Base-by-base conservation (phyloP, 1,140 invertebrate species). In the Ooceraea biroi region DNA sequence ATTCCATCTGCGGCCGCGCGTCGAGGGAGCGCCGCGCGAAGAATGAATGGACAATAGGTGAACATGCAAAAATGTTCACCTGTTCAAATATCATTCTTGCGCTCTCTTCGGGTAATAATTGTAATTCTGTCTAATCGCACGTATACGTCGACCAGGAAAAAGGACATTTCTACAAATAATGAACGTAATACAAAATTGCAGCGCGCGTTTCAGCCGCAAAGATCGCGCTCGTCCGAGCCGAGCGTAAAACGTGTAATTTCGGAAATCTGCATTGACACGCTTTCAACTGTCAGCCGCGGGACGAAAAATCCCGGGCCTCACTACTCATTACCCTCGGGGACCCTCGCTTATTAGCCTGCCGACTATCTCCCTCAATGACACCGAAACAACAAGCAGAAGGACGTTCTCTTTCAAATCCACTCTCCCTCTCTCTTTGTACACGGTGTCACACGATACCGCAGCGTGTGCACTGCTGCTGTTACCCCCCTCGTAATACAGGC, bases 261-360 rank as follows among this genome's bases (percentile, higher is more conserved):
- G 14, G 41, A 17, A 14, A 73, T 57, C 57, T 30, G 8, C 10
- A 76, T 36, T 61, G 41, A 30, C 57, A 74, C 22, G 22, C 50
- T 52, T 55, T 50, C 44, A 63, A 30, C 46, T 52, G 46, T 66
- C 30, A 78, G 10, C 22, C 22, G 5, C 30, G 12, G 7, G 36
- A 63, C 4, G 30, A 36, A n/a, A 74, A 25, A 36, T 66, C 30
- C 19, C 30, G 27, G 25, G 22, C 60, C 46, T 44, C 41, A 2
- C 7, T 19, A 3, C 25, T 80, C 25, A 30, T 52, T 80, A 57
- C 50, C 50, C 65, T 69, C n/a, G 41, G 65, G 22, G 36, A n/a
- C 48, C 14, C 8, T 78, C 30, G 22, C 74, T 77, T 66, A 77
- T 80, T 80, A 80, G 25, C 25, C 52, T n/a, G 50, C 17, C 41